Conservation (phyloP, 2,797 vertebrate genomes). For the Danio kyathit region DNA sequence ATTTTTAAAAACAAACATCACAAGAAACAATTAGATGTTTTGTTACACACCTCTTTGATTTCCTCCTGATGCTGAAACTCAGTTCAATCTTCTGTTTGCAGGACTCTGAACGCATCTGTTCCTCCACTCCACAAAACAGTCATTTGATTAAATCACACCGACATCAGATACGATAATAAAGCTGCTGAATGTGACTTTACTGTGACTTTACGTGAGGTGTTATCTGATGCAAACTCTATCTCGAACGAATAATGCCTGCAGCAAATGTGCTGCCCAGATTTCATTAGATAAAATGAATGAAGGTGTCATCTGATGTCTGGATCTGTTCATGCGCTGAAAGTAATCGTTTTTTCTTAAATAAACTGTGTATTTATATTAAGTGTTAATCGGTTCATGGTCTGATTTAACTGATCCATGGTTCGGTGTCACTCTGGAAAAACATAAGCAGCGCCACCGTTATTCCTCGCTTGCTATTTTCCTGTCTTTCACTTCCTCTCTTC, state of each 20-base stretch:
- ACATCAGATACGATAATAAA: not conserved
- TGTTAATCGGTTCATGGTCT: not conserved
- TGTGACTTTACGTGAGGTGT: not conserved
- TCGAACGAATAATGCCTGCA: not conserved
- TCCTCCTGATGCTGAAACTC: not conserved
- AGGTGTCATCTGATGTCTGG: not conserved
- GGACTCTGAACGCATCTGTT: not conserved
- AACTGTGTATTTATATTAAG: not conserved
- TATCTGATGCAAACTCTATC: not conserved
- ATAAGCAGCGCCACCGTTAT: not conserved
- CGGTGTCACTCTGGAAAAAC: not conserved
- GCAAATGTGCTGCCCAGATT: not conserved
- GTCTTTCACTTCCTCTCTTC: slow-evolving; percentile 18
- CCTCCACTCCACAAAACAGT: not conserved
- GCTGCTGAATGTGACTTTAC: not conserved
- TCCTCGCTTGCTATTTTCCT: not conserved
- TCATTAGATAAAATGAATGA: not conserved
- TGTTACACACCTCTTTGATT: not conserved
- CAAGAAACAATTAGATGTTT: too few species aligned
- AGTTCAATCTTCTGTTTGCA: not conserved
- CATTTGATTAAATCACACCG: not conserved
- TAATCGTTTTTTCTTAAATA: not conserved
- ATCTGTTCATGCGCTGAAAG: not conserved
- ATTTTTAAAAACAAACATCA: too few species aligned
- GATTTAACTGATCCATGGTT: not conserved